Base-by-base conservation (phyloP, 1,140 invertebrate genomes). In the Ganaspis sp. region DNA sequence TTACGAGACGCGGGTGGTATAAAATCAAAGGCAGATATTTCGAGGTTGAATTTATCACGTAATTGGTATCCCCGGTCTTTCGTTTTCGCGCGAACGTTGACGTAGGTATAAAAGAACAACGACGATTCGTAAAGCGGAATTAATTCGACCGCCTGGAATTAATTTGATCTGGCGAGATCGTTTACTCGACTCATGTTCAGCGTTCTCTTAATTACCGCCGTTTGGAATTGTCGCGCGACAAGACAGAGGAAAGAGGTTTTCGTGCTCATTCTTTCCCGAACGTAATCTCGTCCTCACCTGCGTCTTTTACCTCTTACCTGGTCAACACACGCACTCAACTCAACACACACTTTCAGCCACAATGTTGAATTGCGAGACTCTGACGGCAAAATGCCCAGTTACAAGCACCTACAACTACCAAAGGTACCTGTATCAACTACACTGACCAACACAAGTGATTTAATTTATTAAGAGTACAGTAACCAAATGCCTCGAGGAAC, bases 101-200 rank as follows among this genome's bases (percentile, higher is more conserved):
- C 58, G 72, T 49, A 64, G 53, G 53, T 40, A 74, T 49, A 49
- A 49, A 64, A 29, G 58, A 64, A 64, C 75, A 34, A 49, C 54
- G 69, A 58, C 71, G 38, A 64, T 49, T 77, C 54, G 12, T 69
- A 40, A 26, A 29, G 23, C 26, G 73, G 77, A 79, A 79, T 79
- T 77, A 82, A 77, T 79, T 73, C 37, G 74, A 78, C 75, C 70
- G 75, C 70, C 38, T 73, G 76, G 72, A 81, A 81, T 81, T 81
- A 78, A 81, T 81, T 78, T 77, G 72, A 78, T 81, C 73, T 72
- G 74, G 70, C 58, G 69, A 49, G 26, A 76, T 74, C 74, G 74
- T 75, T 81, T 77, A 74, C 21, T 42, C 53, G 45, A 72, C 72
- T 29, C 58, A 12, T n/a, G 70, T 72, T 38, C 53, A 29, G 73